Percentiles rank a stretch among this genome's conserved stretches.
phyloP scores from a whole-genome alignment of 2,888 invertebrate genomes.

The Noctuana brunneofusca region DNA sequence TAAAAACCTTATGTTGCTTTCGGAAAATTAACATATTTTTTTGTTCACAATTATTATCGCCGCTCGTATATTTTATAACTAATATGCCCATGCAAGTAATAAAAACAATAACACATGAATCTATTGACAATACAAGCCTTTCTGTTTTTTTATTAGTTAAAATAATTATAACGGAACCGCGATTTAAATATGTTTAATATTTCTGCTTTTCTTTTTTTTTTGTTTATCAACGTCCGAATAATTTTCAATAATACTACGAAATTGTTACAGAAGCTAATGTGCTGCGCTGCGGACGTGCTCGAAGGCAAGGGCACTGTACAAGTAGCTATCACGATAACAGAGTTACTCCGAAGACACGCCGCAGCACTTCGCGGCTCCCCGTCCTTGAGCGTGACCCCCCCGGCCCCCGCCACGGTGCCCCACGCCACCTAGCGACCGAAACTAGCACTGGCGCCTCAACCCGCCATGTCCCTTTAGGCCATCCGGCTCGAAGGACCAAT shows the following conservation, averaged over 20 bases:
- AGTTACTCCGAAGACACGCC: conserved; percentile 86
- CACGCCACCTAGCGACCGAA: conserved; percentile 71
- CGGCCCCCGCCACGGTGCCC: conserved; percentile 43
- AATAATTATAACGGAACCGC: no score
- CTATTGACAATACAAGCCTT: no score
- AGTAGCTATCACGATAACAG: conserved; percentile 94
- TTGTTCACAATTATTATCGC: no score
- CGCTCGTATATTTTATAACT: no score
- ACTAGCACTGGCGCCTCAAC: conserved; percentile 69
- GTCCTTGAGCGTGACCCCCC: conserved; percentile 39
- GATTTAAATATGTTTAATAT: no score
- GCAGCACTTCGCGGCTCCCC: conserved; percentile 47
- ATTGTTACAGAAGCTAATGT: conserved; percentile 91
- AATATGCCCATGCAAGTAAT: no score
- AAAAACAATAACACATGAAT: no score
- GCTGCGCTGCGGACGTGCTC: conserved; percentile 95
- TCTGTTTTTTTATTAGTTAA: no score
- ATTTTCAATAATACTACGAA: not conserved
- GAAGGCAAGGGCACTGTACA: conserved; percentile 94
- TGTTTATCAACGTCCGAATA: no score
- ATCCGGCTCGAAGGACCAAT: conserved; percentile 27
- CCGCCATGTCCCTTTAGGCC: conserved; percentile 60
- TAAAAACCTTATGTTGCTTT: no score
- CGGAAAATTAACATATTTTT: no score
- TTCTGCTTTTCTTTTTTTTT: no score